Conservation (phyloP, 2,888 invertebrate genomes). For the Leptinotarsa peninsularis region DNA sequence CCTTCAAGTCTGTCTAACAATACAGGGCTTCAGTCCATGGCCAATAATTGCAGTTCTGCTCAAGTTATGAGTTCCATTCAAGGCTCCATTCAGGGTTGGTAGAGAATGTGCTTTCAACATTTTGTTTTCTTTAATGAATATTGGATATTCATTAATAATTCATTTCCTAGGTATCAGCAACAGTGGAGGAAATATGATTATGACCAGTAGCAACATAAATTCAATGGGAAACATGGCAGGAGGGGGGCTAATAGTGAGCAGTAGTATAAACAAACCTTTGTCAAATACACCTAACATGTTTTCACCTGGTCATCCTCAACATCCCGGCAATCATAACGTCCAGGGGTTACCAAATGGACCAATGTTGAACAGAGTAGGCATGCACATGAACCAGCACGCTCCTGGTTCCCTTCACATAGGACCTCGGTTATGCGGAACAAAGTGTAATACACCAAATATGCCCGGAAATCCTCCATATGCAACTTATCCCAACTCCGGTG, state of each 20-base stretch:
- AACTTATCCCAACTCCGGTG: slow-evolving; percentile 69
- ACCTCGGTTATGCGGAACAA: slow-evolving; percentile 72
- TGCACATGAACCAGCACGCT: slow-evolving; percentile 66
- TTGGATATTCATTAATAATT: slow-evolving; percentile 1
- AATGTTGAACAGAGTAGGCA: slow-evolving; percentile 70
- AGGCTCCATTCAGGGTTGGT: slow-evolving; percentile 70
- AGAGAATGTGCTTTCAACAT: not conserved
- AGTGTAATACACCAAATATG: slow-evolving; percentile 70
- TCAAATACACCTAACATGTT: slow-evolving; percentile 72
- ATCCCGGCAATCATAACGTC: slow-evolving; percentile 62
- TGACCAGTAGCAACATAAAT: slow-evolving; percentile 80
- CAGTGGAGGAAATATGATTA: slow-evolving; percentile 80
- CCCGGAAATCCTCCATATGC: slow-evolving; percentile 64
- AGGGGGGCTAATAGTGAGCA: slow-evolving; percentile 79
- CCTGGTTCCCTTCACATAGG: slow-evolving; percentile 69
- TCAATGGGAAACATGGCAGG: slow-evolving; percentile 78
- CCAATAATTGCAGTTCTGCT: slow-evolving; percentile 77
- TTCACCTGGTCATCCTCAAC: slow-evolving; percentile 68
- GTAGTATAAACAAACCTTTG: slow-evolving; percentile 79
- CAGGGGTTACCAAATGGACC: slow-evolving; percentile 84
- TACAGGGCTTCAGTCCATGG: slow-evolving; percentile 67
- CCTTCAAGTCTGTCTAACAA: slow-evolving; percentile 70
- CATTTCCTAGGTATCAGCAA: slow-evolving; percentile 68
- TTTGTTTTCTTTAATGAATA: no score
- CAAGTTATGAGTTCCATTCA: slow-evolving; percentile 77